phyloP scores from a whole-genome alignment of 2,888 invertebrate genomes.

The Drosophila anomalata region DNA sequence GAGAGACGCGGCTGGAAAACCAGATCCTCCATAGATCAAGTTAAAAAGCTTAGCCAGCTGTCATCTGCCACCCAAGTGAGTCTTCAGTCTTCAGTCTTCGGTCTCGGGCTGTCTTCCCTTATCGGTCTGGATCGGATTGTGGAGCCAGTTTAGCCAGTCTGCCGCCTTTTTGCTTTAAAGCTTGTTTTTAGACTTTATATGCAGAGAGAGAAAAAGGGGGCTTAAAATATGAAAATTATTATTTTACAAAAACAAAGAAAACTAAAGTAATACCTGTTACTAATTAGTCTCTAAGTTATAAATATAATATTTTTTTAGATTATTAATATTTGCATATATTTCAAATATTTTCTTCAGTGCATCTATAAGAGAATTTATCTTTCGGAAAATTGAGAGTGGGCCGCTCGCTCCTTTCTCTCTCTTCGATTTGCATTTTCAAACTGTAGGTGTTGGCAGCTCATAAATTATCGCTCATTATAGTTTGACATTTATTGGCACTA shows the following conservation, averaged over 20 bases:
- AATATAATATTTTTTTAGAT: neutral
- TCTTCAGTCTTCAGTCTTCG: slow-evolving; percentile 8
- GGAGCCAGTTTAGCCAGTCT: slow-evolving; percentile 31
- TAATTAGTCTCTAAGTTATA: too few species aligned
- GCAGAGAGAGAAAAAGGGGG: neutral
- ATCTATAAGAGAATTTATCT: neutral
- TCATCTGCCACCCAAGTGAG: slow-evolving; percentile 23
- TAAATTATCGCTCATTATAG: slow-evolving; percentile 22
- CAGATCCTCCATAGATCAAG: slow-evolving; percentile 24
- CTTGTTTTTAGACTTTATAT: neutral
- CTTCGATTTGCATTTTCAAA: neutral
- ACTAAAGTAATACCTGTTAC: too few species aligned
- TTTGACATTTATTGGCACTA: slow-evolving; percentile 22
- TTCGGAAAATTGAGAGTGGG: neutral
- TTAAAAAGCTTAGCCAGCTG: slow-evolving; percentile 29
- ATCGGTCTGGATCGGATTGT: slow-evolving; percentile 18
- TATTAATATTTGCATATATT: neutral
- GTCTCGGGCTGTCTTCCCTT: slow-evolving; percentile 21
- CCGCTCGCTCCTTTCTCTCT: neutral
- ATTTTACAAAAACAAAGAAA: too few species aligned
- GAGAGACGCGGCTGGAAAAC: slow-evolving; percentile 7
- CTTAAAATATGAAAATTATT: neutral
- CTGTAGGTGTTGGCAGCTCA: slow-evolving; percentile 34
- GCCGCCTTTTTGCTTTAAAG: slow-evolving; percentile 9
- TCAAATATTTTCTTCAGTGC: neutral